Conservation (phyloP, 2,113 vertebrate genomes). For the Coptodon rendalli region DNA sequence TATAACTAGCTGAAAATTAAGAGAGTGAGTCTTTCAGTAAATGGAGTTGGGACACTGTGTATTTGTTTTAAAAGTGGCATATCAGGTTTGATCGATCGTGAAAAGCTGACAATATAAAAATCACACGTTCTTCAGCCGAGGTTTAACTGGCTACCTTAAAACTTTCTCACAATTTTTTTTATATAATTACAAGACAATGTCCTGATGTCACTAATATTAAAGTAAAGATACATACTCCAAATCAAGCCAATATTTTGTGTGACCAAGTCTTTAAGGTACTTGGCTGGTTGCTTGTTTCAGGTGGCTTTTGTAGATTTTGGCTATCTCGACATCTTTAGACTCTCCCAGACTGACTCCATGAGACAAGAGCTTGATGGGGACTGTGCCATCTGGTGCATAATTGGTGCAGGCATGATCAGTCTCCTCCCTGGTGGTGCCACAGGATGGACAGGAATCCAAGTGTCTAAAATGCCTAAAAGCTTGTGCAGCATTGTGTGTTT, state of each 20-base stretch:
- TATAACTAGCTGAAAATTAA: not conserved
- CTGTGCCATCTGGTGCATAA: not conserved
- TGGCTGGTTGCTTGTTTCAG: not conserved
- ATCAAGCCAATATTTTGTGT: not conserved
- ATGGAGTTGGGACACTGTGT: not conserved
- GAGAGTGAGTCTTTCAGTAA: not conserved
- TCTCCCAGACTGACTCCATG: not conserved
- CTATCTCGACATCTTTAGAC: not conserved
- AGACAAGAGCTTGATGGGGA: not conserved
- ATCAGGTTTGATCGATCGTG: not conserved
- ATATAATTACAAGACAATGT: not conserved
- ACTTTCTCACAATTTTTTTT: not conserved
- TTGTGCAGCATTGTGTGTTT: not conserved
- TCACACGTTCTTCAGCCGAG: not conserved
- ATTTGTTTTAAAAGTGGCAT: not conserved
- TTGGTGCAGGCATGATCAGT: not conserved
- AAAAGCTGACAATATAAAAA: not conserved
- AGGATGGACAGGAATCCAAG: not conserved
- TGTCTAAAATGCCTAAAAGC: not conserved
- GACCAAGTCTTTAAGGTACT: not conserved
- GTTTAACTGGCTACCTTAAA: not conserved
- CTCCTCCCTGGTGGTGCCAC: not conserved
- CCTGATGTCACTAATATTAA: not conserved
- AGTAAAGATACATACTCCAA: not conserved
- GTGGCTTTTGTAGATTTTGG: not conserved